Conservation (phyloP, 1,140 invertebrate species). For the Phthorimaea operculella region DNA sequence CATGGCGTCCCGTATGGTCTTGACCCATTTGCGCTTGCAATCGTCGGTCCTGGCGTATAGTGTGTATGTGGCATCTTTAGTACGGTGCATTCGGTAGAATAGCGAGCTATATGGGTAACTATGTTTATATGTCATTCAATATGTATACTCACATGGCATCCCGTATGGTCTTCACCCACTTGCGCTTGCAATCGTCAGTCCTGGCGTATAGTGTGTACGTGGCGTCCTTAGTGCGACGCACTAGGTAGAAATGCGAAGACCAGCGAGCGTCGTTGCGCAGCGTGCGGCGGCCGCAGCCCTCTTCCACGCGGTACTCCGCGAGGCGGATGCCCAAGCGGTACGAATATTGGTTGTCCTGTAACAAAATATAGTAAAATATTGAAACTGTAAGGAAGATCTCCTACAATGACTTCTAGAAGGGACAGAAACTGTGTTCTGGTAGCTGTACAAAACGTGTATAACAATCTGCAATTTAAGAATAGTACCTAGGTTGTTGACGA, state of each 20-base stretch:
- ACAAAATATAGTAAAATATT: conserved; percentile 1
- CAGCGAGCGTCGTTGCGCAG: conserved; percentile 78
- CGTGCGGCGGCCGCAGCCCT: conserved; percentile 72
- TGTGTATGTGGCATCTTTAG: conserved; percentile 86
- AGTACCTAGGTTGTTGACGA: too few relatives aligned
- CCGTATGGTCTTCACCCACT: conserved; percentile 92
- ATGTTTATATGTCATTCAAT: too few relatives aligned
- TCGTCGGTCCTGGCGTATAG: conserved; percentile 91
- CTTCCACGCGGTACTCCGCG: conserved; percentile 88
- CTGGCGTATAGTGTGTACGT: conserved; percentile 92
- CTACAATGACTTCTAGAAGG: too few relatives aligned
- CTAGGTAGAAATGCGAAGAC: conserved; percentile 85
- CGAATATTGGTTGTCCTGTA: conserved; percentile 90
- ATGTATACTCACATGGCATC: conserved; percentile 90
- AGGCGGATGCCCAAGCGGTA: conserved; percentile 89
- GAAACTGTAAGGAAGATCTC: too few relatives aligned
- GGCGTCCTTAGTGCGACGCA: conserved; percentile 82
- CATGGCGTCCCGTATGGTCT: conserved; percentile 90
- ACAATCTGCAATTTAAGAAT: too few relatives aligned
- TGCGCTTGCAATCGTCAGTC: conserved; percentile 86
- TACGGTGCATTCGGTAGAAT: conserved; percentile 86
- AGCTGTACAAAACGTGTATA: too few relatives aligned
- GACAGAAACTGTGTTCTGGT: too few relatives aligned
- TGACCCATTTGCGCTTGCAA: conserved; percentile 89
- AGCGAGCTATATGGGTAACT: too few relatives aligned